Evolutionary conservation across 2,888 invertebrate species (phyloP).

Genomic region (Tetranychus truncatus): DNA sequence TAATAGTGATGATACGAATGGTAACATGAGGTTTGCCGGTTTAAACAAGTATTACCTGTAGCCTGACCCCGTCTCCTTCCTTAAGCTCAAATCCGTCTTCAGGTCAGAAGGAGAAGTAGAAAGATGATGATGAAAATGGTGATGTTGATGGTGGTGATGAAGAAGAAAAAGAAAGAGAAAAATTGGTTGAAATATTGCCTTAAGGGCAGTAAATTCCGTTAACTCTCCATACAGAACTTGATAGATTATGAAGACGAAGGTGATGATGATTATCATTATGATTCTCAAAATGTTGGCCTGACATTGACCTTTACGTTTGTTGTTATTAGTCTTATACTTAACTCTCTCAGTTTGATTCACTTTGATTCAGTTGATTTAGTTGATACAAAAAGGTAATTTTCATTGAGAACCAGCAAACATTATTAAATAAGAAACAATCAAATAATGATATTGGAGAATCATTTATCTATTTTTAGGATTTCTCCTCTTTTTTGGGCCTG

Average conservation of each 20-base stretch:
- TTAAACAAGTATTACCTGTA: not conserved
- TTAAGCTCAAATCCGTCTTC: not conserved
- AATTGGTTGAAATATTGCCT: not conserved
- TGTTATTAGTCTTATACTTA: not conserved
- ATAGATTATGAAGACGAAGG: slow-evolving; percentile 1
- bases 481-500: too few species aligned
- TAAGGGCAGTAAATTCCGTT: not conserved
- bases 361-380: not conserved
- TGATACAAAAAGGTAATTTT: too few species aligned
- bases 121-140: not conserved
- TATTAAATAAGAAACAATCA: too few species aligned
- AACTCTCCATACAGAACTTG: not conserved
- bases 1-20: not conserved
- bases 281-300: not conserved
- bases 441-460: too few species aligned
- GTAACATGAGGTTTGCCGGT: slow-evolving; percentile 1
- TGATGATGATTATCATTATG: not conserved
- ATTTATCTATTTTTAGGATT: too few species aligned
- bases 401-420: too few species aligned
- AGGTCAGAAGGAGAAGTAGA: not conserved
- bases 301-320: not conserved
- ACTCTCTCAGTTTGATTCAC: not conserved
- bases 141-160: not conserved
- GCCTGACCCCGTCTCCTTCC: not conserved
- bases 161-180: not conserved